Percentiles rank a stretch among this genome's conserved stretches.
These are phyloP conservation scores for Chloromyia formosa DNA, from an alignment of 2,888 invertebrate genomes.

Conservation along the genomic window DNA sequence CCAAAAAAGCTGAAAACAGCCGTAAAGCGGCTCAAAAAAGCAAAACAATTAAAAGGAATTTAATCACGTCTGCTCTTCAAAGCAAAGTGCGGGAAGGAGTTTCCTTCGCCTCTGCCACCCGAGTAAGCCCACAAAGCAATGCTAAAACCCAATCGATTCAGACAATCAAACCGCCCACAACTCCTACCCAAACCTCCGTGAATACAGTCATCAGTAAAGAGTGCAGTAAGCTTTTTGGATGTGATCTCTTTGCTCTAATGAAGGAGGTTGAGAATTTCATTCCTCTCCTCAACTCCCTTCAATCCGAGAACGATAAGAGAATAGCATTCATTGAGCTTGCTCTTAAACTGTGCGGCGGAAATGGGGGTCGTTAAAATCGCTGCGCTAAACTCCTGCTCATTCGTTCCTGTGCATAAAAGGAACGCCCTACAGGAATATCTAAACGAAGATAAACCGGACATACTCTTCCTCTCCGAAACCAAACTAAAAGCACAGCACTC, in stretches of 20 bases:
- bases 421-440: conserved; percentile 1
- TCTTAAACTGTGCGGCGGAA: not conserved
- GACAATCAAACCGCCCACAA: too few relatives aligned
- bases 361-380: not conserved
- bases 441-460: not conserved
- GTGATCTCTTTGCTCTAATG: conserved; percentile 14
- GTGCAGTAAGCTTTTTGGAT: not conserved
- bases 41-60: not conserved
- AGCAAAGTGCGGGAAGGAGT: not conserved
- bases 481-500: not conserved
- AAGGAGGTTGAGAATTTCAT: not conserved
- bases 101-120: too few relatives aligned
- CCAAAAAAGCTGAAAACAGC: not conserved
- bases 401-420: not conserved
- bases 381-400: not conserved
- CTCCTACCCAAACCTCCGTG: too few relatives aligned
- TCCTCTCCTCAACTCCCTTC: not conserved
- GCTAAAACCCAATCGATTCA: too few relatives aligned
- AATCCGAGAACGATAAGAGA: not conserved
- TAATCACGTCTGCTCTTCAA: not conserved
- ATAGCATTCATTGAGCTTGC: not conserved
- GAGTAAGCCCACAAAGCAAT: not conserved
- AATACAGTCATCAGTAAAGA: not conserved
- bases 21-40: not conserved
- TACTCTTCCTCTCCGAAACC: not conserved